These are phyloP conservation scores for Microctonus aethiopoides DNA, from an alignment of 2,888 invertebrate species.

Conservation along the genomic window DNA sequence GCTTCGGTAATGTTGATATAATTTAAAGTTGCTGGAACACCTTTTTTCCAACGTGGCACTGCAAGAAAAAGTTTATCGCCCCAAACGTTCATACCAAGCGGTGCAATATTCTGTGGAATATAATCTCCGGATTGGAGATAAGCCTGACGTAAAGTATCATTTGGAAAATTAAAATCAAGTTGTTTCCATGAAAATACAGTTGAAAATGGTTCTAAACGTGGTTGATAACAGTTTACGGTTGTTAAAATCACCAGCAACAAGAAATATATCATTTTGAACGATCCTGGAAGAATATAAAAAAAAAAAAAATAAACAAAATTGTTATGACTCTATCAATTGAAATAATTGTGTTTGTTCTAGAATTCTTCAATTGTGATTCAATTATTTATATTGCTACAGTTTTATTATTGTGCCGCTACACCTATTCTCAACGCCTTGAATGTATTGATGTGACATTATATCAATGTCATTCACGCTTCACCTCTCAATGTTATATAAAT, in stretches of 20 bases:
- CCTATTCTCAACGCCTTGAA: slow-evolving; percentile 14
- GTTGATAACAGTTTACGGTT: slow-evolving; percentile 43
- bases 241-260: slow-evolving; percentile 45
- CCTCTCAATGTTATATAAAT: neutral
- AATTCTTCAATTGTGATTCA: slow-evolving; percentile 18
- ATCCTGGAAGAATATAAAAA: slow-evolving; percentile 26
- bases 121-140: slow-evolving; percentile 71
- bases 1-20: slow-evolving; percentile 66
- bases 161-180: slow-evolving; percentile 59
- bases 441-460: slow-evolving; percentile 6
- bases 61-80: slow-evolving; percentile 77
- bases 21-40: slow-evolving; percentile 75
- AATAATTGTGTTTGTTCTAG: slow-evolving; percentile 16
- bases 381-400: slow-evolving; percentile 26
- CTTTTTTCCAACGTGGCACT: slow-evolving; percentile 75
- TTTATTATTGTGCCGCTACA: slow-evolving; percentile 34
- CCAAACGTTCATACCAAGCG: slow-evolving; percentile 76
- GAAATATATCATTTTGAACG: slow-evolving; percentile 47
- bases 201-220: slow-evolving; percentile 42
- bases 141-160: slow-evolving; percentile 49
- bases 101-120: slow-evolving; percentile 77
- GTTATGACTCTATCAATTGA: neutral
- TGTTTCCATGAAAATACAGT: slow-evolving; percentile 57
- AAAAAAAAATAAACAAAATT: neutral
- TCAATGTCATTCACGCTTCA: slow-evolving; percentile 1